Base-by-base conservation (phyloP, 2,113 vertebrate genomes). In the Egretta garzetta region DNA sequence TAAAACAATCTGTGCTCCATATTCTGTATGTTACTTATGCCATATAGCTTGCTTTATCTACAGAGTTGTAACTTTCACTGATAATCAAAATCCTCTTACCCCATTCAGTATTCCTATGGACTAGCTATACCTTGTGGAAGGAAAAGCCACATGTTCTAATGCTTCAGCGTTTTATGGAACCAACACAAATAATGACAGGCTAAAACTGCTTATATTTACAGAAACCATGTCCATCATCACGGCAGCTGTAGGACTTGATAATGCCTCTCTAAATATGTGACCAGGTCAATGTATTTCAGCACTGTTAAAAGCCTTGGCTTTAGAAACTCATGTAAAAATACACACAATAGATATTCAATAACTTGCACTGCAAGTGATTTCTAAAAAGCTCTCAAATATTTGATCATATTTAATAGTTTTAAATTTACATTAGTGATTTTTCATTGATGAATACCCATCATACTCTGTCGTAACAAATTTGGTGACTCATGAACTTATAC, bases 1-100 rank as follows among this genome's bases (percentile, higher is more conserved):
- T 94, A 94, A 95, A 95, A 89, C 79, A 84, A 72, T 89, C 80
- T 56, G 26, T 75, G 53, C 76, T 93, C 73, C 24, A 6, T 43
- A 3, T 73, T 95, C 79, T 85, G 56, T 93, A 80, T 2, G 16
- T 43, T 80, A 88, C 67, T 91, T 49, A 83, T 10, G 45, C 62
- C 77, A 47, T 20, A 86, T 20, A 86, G 82, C 26, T 83, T 72
- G 9, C 67, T 28, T 70, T 9, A 49, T 9, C 52, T 74, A 19
- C 15, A 62, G 37, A 71, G 22, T 23, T 74, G 14, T 37, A 73
- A 28, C 49, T 71, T 59, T 64, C 71, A 50, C 8, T 59, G 72
- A 33, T 77, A 73, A 95, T 84, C 79, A 67, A 68, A 91, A 62
- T 27, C 33, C 59, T 63, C 14, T 39, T 39, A 74, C 79, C 33